phyloP scores from a whole-genome alignment of 2,797 vertebrate genomes.

The Echiichthys vipera region DNA sequence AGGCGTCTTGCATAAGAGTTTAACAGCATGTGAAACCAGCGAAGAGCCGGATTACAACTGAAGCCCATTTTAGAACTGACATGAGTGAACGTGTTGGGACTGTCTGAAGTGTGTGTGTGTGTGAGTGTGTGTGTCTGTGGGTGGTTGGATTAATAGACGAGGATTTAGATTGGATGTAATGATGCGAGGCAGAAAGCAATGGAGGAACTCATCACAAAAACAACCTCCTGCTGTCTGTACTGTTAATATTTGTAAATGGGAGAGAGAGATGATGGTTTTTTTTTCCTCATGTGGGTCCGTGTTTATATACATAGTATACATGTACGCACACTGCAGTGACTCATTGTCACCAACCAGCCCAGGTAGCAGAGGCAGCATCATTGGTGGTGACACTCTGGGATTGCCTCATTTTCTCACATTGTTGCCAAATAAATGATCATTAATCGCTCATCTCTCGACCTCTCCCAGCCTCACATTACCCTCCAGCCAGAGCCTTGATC shows the following conservation, averaged over 20 bases:
- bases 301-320: not conserved
- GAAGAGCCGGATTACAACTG: slow-evolving; percentile 13
- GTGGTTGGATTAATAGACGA: slow-evolving; percentile 58
- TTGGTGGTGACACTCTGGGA: not conserved
- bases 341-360: slow-evolving; percentile 13
- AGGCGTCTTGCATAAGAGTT: slow-evolving; percentile 1
- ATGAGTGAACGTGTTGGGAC: slow-evolving; percentile 17
- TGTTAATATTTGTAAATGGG: slow-evolving; percentile 63
- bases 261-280: slow-evolving; percentile 5
- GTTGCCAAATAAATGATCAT: slow-evolving; percentile 30
- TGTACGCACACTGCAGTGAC: not conserved
- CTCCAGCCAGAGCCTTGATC: slow-evolving; percentile 5
- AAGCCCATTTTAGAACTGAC: slow-evolving; percentile 28
- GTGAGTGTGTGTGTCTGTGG: slow-evolving; percentile 39
- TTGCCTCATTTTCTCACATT: slow-evolving; percentile 10
- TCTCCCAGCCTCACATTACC: slow-evolving; percentile 19
- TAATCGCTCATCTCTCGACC: not conserved
- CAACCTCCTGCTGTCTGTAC: slow-evolving; percentile 45
- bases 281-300: not conserved
- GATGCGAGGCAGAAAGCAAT: slow-evolving; percentile 54
- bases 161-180: slow-evolving; percentile 73
- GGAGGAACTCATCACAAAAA: slow-evolving; percentile 16
- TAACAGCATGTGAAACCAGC: slow-evolving; percentile 2
- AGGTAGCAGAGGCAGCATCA: not conserved
- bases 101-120: not conserved